Percentiles rank a stretch among this genome's conserved stretches.
Evolutionary conservation across 2,888 invertebrate species (phyloP).

Genomic region (Euplagia quadripunctaria): DNA sequence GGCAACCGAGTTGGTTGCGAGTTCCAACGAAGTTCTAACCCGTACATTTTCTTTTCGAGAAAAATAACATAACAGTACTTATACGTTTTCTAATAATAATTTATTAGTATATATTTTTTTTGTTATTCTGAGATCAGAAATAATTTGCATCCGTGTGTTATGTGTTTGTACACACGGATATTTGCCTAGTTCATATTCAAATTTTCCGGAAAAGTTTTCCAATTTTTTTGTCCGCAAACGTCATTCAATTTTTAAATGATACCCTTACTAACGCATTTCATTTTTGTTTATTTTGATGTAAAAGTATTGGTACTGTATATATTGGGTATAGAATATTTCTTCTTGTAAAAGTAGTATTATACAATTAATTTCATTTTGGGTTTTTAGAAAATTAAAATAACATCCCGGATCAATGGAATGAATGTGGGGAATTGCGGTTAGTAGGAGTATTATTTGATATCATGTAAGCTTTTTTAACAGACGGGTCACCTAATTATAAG

Average conservation of each 20-base stretch:
- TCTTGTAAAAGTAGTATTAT: no score
- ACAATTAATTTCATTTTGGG: no score
- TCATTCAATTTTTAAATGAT: background rate
- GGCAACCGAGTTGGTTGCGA: conserved; percentile 37
- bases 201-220: background rate
- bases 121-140: background rate
- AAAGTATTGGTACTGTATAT: no score
- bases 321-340: no score
- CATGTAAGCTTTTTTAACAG: no score
- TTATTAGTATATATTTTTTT: background rate
- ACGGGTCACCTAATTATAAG: no score
- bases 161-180: background rate
- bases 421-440: no score
- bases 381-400: no score
- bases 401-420: no score
- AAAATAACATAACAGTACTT: background rate
- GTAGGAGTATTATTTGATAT: no score
- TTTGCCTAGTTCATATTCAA: background rate
- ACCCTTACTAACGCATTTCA: no score
- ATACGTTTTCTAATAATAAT: background rate
- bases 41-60: background rate
- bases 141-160: background rate
- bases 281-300: no score
- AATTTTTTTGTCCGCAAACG: background rate
- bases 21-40: conserved; percentile 29